These are phyloP conservation scores for Nomada ferruginata DNA, from an alignment of 2,888 invertebrate species.

Conservation along the genomic window DNA sequence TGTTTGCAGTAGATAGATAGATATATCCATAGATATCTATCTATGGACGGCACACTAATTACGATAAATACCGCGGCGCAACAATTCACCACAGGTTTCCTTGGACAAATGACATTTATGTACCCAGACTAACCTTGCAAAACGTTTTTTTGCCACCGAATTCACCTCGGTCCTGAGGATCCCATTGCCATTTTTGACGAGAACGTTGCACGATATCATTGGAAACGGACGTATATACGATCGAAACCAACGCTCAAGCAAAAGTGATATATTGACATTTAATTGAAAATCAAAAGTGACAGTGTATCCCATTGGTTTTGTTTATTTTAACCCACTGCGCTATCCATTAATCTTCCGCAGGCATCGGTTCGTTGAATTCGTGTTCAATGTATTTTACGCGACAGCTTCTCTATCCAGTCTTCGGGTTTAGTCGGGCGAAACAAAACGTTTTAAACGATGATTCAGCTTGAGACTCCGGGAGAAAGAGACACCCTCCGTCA, in stretches of 20 bases:
- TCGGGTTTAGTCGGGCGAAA: slow-evolving; percentile 58
- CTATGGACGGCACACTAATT: no score
- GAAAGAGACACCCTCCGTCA: slow-evolving; percentile 68
- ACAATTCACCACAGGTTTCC: no score
- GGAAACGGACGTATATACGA: not conserved
- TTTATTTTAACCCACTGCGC: slow-evolving; percentile 11
- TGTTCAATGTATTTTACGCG: slow-evolving; percentile 59
- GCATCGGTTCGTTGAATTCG: slow-evolving; percentile 39
- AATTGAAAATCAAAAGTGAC: not conserved
- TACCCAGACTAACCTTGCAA: no score
- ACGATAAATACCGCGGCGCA: no score
- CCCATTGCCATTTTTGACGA: no score
- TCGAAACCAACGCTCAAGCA: not conserved
- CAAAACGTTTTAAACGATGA: slow-evolving; percentile 74
- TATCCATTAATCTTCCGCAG: slow-evolving; percentile 59
- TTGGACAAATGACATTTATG: no score
- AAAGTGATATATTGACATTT: not conserved
- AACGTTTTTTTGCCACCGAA: no score
- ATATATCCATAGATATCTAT: no score
- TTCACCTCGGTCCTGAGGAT: no score
- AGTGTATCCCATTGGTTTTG: not conserved
- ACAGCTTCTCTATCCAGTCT: slow-evolving; percentile 36
- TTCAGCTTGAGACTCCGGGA: slow-evolving; percentile 68
- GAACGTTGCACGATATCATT: no score
- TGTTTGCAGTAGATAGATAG: not conserved